Evolutionary conservation across 1,140 invertebrate species (phyloP).

Genomic region (Streblospio benedicti): DNA sequence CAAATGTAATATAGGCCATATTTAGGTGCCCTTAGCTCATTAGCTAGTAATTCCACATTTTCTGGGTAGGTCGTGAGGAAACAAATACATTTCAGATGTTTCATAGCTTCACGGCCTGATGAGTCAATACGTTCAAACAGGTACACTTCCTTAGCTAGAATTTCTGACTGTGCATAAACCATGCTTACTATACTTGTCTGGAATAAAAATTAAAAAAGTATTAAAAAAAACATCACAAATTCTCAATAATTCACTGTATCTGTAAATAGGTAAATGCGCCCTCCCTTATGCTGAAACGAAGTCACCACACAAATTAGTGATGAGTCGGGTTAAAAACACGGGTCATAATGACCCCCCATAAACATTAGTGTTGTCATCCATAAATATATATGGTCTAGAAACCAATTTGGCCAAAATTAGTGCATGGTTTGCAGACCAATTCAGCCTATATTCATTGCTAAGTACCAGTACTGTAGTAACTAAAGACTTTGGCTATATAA

Average conservation of each 20-base stretch:
- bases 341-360: not conserved
- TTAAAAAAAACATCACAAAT: not conserved
- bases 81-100: constrained; percentile 91
- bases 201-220: constrained; percentile 6
- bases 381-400: not conserved
- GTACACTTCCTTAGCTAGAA: constrained; percentile 95
- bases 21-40: constrained; percentile 82
- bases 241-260: constrained; percentile 2
- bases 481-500: too few relatives aligned
- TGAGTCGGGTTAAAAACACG: too few relatives aligned
- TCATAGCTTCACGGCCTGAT: constrained; percentile 66
- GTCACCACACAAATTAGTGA: too few relatives aligned
- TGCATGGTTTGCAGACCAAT: too few relatives aligned
- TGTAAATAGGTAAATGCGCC: constrained; percentile 1
- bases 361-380: not conserved
- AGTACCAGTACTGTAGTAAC: too few relatives aligned
- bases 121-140: constrained; percentile 86
- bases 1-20: constrained; percentile 97
- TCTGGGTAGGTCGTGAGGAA: constrained; percentile 90
- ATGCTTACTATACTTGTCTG: constrained; percentile 94
- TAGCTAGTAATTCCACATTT: constrained; percentile 76
- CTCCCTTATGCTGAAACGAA: not conserved
- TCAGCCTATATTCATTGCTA: too few relatives aligned
- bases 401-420: too few relatives aligned
- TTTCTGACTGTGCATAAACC: constrained; percentile 96